Evolutionary conservation across 2,888 invertebrate species (phyloP), one percentile per base, ranked within the genome.

Genomic region (Bimastos eiseni): DNA sequence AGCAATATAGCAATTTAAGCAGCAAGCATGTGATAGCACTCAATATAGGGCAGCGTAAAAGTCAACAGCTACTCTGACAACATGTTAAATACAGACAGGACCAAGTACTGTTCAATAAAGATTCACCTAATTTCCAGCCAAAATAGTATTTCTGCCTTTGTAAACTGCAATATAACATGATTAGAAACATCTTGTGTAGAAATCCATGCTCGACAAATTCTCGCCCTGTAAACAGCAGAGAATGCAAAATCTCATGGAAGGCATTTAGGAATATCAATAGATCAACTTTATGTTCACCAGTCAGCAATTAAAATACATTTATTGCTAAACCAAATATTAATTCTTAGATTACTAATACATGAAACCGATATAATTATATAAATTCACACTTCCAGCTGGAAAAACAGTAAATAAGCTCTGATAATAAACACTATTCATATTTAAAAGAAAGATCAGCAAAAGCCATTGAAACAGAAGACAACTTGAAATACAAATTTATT

Each of bases 121-220:
- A 70, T n/a, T 70, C 92, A 95, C 95, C 94, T 92, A 98, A 96
- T 91, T 98, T 96, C 98, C 98, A 99, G n/a, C 98, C 98, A 95
- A 98, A 98, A 95, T 98, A 98, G 96, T 98, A 99, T 96, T 98
- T 98, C 95, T 97, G 97, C 92, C 98, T 96, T 92, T 97, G 97
- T 92, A 97, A 96, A 93, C 97, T 96, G 90, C 98, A 98, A 89
- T 97, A 96, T 92, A 97, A 95, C 93, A 96, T 95, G 92, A 98
- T 96, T 95, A 97, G 98, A 95, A 97, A 96, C 94, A 97, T 96
- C 95, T 96, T 97, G 93, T 96, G 96, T 55, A 96, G 92, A 90
- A 97, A 94, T 33, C 96, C 95, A 34, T 55, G 83, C 30, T 55
- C 37, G 24, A 34, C 34, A 38, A 89, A 91, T 34, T 49, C 90